Evolutionary conservation across 2,113 vertebrate species (phyloP), one percentile per base, ranked within the genome.

Genomic region (Oreochromis tanganicae): DNA sequence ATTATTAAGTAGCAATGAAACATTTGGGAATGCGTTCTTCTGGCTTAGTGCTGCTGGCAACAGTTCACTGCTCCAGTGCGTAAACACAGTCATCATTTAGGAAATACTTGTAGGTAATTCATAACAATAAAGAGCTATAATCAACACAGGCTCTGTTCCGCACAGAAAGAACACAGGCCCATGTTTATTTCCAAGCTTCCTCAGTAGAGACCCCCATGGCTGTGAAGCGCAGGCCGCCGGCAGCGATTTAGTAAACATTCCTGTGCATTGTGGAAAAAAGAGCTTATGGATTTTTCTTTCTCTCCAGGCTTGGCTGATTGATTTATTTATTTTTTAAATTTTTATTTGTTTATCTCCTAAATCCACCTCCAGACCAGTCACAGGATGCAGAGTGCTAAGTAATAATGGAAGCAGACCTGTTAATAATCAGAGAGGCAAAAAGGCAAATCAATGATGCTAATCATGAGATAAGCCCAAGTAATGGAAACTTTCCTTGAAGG

Each of bases 181-280:
- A 78, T 95, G 95, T 94, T 95, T 95, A 96, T 92, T 87, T 93
- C 86, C 85, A 82, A 43, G 88, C 94, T 95, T 96, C 95, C 95
- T 91, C 55, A 82, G 55, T 57, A 16, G 57, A 85, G 90, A 38
- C 92, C 87, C 75, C 84, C 75, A 27, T 27, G 82, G 82, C 48
- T 91, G 92, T 92, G 92, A 91, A 92, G 88, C 87, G 68, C 81
- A 52, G 93, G 85, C 91, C 14, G 87, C 91, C 85, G 5, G 80
- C 88, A 87, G 87, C 46, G 89, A 86, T 91, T 92, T 41, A 80
- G 87, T 92, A 92, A 94, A 94, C 92, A 94, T 86, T 78, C 81
- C 63, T 83, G 50, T 75, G 27, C 82, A 73, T 84, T 84, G 82
- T 66, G 87, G 84, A 85, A 48, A 73, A 27, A 73, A 46, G 5